phyloP scores from a whole-genome alignment of 2,888 invertebrate species.

The Rotaria macrura region DNA sequence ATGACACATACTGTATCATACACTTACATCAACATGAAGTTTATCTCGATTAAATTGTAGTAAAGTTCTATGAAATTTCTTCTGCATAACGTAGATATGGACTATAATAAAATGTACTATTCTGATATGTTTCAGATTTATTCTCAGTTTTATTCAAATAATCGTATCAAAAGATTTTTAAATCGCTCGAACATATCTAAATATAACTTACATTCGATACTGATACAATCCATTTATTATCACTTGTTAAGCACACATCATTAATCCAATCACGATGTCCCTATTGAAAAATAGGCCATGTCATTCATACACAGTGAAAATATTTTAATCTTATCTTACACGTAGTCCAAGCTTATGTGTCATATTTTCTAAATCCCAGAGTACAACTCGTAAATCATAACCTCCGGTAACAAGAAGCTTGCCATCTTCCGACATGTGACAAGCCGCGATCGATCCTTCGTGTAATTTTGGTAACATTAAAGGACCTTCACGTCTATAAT shows the following conservation, averaged over 20 bases:
- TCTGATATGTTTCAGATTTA: too few relatives aligned
- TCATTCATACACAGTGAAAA: not conserved
- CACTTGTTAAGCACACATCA: conserved; percentile 32
- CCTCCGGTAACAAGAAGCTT: conserved; percentile 44
- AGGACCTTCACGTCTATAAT: conserved; percentile 42
- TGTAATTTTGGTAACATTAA: conserved; percentile 41
- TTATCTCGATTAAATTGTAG: too few relatives aligned
- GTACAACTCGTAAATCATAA: conserved; percentile 44
- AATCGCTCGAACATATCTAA: too few relatives aligned
- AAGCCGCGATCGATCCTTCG: conserved; percentile 48
- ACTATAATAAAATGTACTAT: too few relatives aligned
- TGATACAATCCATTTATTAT: conserved; percentile 45
- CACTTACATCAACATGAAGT: too few relatives aligned
- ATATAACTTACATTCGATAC: conserved; percentile 40
- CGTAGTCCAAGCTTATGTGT: conserved; percentile 46
- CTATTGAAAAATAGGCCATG: conserved; percentile 36
- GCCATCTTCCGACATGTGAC: conserved; percentile 45
- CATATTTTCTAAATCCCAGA: conserved; percentile 47
- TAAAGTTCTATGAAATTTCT: too few relatives aligned
- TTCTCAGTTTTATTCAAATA: too few relatives aligned
- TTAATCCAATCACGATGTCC: conserved; percentile 39
- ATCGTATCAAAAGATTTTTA: too few relatives aligned
- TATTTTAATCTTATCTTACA: conserved; percentile 37
- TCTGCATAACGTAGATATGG: too few relatives aligned
- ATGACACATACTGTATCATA: too few relatives aligned